phyloP scores from a whole-genome alignment of 2,888 invertebrate species.

The Leptopilina myrica region DNA sequence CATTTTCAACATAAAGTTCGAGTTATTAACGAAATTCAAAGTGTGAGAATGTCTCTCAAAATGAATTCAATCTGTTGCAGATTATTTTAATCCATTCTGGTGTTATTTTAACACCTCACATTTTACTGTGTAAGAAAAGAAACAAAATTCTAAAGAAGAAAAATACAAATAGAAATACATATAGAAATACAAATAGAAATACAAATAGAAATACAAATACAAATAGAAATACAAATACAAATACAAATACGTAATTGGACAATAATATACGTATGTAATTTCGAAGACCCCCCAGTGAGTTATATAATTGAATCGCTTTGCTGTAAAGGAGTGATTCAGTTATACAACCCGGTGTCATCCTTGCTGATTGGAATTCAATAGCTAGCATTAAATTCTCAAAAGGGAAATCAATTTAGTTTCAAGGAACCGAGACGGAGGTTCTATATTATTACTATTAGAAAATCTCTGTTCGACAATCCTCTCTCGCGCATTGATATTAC shows the following conservation, averaged over 20 bases:
- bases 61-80: no score
- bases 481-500: constrained; percentile 8
- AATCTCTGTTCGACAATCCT: constrained; percentile 1
- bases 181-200: no score
- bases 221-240: no score
- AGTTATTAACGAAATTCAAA: no score
- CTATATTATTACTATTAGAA: background rate
- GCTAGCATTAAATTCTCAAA: constrained; percentile 31
- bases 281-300: background rate
- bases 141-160: no score
- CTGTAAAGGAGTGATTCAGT: constrained; percentile 1
- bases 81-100: no score
- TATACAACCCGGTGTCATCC: constrained; percentile 1
- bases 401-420: constrained; percentile 11
- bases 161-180: no score
- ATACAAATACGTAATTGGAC: background rate
- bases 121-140: no score
- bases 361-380: constrained; percentile 32
- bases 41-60: no score
- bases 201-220: no score
- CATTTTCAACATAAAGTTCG: no score
- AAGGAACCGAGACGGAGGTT: background rate
- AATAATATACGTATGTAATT: constrained; percentile 6
- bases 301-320: constrained; percentile 6
- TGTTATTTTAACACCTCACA: no score